Evolutionary conservation across 2,888 invertebrate species (phyloP).

Genomic region (Platycheirus albimanus): DNA sequence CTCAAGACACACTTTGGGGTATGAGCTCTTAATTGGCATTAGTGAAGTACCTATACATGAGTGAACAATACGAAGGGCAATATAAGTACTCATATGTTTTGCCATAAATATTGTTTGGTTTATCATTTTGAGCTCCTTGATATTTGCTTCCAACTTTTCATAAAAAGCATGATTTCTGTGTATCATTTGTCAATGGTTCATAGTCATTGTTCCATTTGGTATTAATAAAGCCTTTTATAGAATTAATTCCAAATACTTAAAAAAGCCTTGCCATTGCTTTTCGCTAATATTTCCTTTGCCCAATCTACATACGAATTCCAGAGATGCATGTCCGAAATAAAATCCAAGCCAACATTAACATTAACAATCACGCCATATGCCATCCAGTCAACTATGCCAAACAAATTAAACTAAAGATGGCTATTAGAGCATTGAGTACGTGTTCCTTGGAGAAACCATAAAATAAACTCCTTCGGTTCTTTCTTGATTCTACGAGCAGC

Average conservation of each 20-base stretch:
- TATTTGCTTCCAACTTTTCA: too few relatives aligned
- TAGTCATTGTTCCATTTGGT: too few relatives aligned
- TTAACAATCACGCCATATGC: conserved; percentile 32
- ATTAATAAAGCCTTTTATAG: too few relatives aligned
- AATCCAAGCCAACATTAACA: conserved; percentile 10
- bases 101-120: too few relatives aligned
- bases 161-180: too few relatives aligned
- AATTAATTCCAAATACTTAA: neutral
- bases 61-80: too few relatives aligned
- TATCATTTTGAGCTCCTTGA: too few relatives aligned
- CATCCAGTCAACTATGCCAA: conserved; percentile 8
- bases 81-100: too few relatives aligned
- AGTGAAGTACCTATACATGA: too few relatives aligned
- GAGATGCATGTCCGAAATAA: neutral
- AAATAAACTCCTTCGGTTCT: conserved; percentile 46
- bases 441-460: conserved; percentile 36
- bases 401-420: conserved; percentile 44
- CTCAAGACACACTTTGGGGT: too few relatives aligned
- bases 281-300: neutral
- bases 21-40: too few relatives aligned
- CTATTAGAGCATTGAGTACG: conserved; percentile 44
- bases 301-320: neutral
- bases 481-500: neutral
- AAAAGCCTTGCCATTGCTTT: neutral
- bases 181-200: too few relatives aligned